Percentiles rank a stretch among this genome's conserved stretches.
Conservation (phyloP, 2,113 vertebrate genomes). For the Ginglymostoma cirratum region DNA sequence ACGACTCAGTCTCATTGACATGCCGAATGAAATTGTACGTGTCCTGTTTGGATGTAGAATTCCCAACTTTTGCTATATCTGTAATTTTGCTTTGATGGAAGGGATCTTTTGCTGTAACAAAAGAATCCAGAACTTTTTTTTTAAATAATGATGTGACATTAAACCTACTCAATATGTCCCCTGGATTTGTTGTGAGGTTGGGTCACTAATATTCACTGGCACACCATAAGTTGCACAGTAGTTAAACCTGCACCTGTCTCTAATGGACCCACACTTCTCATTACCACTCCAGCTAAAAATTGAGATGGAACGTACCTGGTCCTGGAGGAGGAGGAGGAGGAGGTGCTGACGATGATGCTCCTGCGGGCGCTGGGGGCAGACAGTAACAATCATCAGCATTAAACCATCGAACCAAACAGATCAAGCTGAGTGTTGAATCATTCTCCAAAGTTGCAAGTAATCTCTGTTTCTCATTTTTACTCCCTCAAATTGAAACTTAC, state of each 20-base stretch:
- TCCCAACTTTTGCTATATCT: no score
- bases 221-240: background rate
- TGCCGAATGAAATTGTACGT: no score
- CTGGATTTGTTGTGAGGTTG: background rate
- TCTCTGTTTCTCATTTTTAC: background rate
- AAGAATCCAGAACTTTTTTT: no score
- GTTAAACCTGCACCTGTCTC: background rate
- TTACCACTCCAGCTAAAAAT: background rate
- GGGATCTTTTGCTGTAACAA: no score
- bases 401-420: background rate
- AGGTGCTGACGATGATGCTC: background rate
- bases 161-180: background rate
- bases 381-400: background rate
- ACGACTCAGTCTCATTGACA: no score
- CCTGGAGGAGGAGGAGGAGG: no score
- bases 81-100: no score
- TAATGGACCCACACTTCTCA: background rate
- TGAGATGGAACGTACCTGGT: background rate
- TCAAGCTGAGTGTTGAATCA: background rate
- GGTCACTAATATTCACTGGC: background rate
- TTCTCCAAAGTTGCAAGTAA: background rate
- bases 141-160: background rate
- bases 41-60: no score
- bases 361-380: background rate
- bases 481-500: background rate